phyloP scores from a whole-genome alignment of 2,113 vertebrate genomes.

The Tachycineta bicolor region DNA sequence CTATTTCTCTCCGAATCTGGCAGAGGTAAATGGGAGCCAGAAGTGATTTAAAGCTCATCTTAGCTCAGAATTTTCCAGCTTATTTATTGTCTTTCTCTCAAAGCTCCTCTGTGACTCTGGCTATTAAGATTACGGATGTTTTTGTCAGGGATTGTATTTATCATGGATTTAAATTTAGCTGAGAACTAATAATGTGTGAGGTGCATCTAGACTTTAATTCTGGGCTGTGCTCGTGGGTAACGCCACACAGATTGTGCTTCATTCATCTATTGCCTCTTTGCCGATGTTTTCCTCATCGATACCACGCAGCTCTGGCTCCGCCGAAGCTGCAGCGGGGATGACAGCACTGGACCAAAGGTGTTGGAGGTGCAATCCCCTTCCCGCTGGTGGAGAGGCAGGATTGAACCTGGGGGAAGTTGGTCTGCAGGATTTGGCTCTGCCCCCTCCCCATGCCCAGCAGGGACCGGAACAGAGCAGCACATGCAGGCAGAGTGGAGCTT shows the following conservation, averaged over 20 bases:
- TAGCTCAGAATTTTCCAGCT: constrained; percentile 34
- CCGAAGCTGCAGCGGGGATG: rapidly evolving
- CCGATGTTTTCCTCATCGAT: neutral
- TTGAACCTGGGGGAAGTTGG: neutral
- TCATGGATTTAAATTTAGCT: constrained; percentile 56
- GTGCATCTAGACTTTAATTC: constrained; percentile 22
- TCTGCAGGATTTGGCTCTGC: rapidly evolving
- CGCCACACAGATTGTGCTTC: neutral
- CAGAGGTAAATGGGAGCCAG: constrained; percentile 17
- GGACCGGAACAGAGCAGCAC: neutral
- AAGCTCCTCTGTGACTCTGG: constrained; percentile 4
- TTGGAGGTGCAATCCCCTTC: neutral
- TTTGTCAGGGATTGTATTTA: constrained; percentile 59
- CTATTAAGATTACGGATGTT: constrained; percentile 49
- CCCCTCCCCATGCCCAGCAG: neutral
- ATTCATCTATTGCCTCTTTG: neutral
- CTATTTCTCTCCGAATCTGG: neutral
- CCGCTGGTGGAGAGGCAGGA: neutral
- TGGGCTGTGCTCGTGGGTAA: neutral
- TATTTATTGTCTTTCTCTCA: constrained; percentile 52
- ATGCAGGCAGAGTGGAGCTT: neutral
- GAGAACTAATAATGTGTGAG: constrained; percentile 22
- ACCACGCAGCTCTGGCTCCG: rapidly evolving
- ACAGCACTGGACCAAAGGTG: neutral
- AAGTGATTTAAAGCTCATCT: constrained; percentile 58